phyloP scores from a whole-genome alignment of 1,140 invertebrate genomes.

The Trachymyrmex cornetzi region DNA sequence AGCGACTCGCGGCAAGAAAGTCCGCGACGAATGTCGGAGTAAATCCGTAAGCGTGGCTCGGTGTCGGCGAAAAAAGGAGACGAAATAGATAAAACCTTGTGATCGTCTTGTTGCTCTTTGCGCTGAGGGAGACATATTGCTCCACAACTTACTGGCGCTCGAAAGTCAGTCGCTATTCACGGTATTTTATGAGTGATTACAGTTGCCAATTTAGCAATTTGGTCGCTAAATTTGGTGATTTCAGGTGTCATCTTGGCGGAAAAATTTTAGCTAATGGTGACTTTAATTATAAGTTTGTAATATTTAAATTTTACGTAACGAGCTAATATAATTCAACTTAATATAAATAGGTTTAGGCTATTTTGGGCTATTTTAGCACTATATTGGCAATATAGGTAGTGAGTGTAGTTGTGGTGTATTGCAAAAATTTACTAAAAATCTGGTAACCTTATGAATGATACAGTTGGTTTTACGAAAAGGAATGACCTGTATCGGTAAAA shows the following conservation, averaged over 20 bases:
- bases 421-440: too few relatives aligned
- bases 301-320: too few relatives aligned
- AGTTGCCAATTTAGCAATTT: too few relatives aligned
- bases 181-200: neutral
- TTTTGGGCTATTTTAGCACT: too few relatives aligned
- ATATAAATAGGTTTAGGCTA: too few relatives aligned
- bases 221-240: too few relatives aligned
- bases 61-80: slow-evolving; percentile 54
- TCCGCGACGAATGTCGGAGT: slow-evolving; percentile 79
- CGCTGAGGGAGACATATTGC: slow-evolving; percentile 31
- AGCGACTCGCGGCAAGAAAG: slow-evolving; percentile 54
- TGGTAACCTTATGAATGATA: neutral
- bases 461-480: neutral
- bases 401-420: too few relatives aligned
- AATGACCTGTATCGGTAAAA: slow-evolving; percentile 4
- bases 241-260: too few relatives aligned
- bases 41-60: slow-evolving; percentile 75
- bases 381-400: too few relatives aligned
- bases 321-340: too few relatives aligned
- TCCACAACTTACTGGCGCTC: slow-evolving; percentile 29
- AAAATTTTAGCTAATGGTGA: too few relatives aligned
- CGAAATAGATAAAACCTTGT: neutral
- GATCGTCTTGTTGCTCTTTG: slow-evolving; percentile 27
- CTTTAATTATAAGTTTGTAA: too few relatives aligned
- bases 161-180: neutral